These are phyloP conservation scores for Mesocentrotus franciscanus DNA, from an alignment of 53 echinoderm and acorn worm species.

Conservation along the genomic window DNA sequence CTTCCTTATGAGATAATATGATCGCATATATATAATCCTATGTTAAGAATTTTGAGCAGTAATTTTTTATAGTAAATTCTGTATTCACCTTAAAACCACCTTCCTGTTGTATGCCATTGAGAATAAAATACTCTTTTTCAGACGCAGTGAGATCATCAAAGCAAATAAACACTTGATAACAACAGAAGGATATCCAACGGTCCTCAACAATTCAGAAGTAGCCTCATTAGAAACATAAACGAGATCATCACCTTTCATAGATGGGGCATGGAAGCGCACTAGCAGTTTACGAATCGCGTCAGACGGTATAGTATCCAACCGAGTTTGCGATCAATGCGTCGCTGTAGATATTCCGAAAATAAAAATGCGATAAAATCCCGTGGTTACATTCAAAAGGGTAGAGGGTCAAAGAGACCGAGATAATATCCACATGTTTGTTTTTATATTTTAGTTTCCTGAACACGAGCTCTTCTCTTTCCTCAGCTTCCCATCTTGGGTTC, in stretches of 20 bases:
- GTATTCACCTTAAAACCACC: background rate
- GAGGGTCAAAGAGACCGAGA: background rate
- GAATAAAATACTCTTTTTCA: background rate
- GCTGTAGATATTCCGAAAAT: constrained; percentile 7
- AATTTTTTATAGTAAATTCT: background rate
- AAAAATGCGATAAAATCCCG: background rate
- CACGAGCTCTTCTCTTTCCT: background rate
- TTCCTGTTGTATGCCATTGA: background rate
- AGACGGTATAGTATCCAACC: background rate
- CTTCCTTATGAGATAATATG: background rate
- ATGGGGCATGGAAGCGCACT: background rate
- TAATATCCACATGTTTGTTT: background rate
- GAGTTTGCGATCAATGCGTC: background rate
- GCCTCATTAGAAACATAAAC: background rate
- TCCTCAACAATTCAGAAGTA: background rate
- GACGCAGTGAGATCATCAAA: background rate
- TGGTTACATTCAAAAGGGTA: background rate
- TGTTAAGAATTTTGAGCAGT: background rate
- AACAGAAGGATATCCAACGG: background rate
- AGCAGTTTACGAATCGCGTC: background rate
- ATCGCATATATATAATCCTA: background rate
- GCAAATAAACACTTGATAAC: background rate
- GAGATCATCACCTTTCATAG: background rate
- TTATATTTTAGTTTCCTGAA: background rate
- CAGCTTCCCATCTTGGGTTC: background rate